Conservation (phyloP, 2,888 invertebrate species). For the Graphium colonna region DNA sequence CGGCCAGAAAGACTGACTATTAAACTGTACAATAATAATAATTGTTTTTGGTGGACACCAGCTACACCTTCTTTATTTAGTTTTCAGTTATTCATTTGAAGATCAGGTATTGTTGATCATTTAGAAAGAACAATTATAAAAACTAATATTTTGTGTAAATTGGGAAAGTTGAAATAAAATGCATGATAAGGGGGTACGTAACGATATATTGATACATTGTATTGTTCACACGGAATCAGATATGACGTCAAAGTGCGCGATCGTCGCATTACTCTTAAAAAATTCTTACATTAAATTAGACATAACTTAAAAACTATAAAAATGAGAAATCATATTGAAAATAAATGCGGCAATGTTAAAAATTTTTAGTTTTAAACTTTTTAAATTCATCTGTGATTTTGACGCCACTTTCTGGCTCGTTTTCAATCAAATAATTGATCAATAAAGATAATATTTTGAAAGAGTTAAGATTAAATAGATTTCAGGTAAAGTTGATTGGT, state of each 20-base stretch:
- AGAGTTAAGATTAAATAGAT: background rate
- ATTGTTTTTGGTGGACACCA: no score
- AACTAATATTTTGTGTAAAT: no score
- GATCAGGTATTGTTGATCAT: no score
- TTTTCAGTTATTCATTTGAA: no score
- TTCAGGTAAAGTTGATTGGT: background rate
- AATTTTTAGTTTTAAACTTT: conserved; percentile 33
- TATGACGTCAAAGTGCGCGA: conserved; percentile 58
- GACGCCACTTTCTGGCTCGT: conserved; percentile 34
- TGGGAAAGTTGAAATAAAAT: conserved; percentile 11
- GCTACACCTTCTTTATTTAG: no score
- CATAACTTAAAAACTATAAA: conserved; percentile 27
- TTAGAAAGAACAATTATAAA: no score
- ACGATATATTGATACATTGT: conserved; percentile 61
- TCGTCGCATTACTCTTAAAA: conserved; percentile 42
- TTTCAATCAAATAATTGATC: background rate
- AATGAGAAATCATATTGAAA: conserved; percentile 40
- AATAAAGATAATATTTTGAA: conserved; percentile 5
- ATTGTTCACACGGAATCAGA: conserved; percentile 49
- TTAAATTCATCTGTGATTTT: conserved; percentile 50
- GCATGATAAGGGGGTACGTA: conserved; percentile 41
- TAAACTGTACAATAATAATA: no score
- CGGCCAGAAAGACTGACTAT: no score
- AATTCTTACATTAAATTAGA: no score
- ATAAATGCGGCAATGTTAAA: conserved; percentile 47